These are phyloP conservation scores for Anguilla obscura DNA, from an alignment of 2,797 vertebrate genomes.

Conservation along the genomic window DNA sequence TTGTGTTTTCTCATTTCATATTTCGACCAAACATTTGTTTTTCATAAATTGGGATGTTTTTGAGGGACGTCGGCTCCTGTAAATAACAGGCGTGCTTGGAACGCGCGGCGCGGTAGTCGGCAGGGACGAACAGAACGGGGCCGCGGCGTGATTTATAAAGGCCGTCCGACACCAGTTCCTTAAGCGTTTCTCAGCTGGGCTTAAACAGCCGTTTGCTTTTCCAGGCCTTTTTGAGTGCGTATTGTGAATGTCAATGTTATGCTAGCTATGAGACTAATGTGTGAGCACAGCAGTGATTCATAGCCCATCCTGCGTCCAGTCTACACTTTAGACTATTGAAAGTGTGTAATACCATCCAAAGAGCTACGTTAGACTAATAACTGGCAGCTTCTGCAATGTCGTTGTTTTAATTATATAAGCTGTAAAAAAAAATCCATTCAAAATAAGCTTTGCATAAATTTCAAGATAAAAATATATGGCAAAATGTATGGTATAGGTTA, in stretches of 20 bases:
- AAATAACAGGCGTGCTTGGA: neutral
- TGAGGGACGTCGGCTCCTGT: neutral
- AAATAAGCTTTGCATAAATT: neutral
- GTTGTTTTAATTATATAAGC: neutral
- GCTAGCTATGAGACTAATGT: neutral
- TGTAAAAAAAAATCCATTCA: neutral
- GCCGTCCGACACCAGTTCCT: neutral
- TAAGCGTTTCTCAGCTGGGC: neutral
- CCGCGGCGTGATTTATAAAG: neutral
- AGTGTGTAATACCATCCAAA: neutral
- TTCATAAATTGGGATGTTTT: neutral
- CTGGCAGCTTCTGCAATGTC: neutral
- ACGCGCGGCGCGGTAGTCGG: neutral
- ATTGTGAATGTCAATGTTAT: neutral
- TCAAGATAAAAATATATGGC: neutral
- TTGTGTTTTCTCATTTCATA: neutral
- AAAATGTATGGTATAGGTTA: neutral
- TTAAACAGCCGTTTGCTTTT: conserved; percentile 15
- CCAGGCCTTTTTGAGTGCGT: neutral
- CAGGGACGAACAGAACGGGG: neutral
- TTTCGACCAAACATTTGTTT: neutral
- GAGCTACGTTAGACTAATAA: neutral
- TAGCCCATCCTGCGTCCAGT: neutral
- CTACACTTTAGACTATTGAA: neutral
- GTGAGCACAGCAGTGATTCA: neutral